Base-by-base conservation (phyloP, 1,140 invertebrate species). In the Heliconius congener region DNA sequence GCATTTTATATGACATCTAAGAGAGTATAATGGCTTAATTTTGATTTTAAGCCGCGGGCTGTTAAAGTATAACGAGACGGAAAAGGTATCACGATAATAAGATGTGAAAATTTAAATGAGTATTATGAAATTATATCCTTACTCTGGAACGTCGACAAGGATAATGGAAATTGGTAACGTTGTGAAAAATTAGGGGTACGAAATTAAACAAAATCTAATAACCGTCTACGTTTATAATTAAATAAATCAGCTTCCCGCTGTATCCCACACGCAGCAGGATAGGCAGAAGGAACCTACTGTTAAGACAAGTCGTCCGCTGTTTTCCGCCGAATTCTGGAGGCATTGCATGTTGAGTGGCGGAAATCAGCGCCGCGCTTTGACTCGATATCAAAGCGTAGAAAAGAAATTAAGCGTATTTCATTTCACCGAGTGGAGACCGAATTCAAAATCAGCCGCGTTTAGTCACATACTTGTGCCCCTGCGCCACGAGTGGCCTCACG, bases 31-130 rank as follows among this genome's bases (percentile, higher is more conserved):
- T 66, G 60, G 23, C 23, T 66, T 27, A 11, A 66, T 66, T 66
- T 60, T 60, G 57, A 60, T 23, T 60, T 27, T 66, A 27, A 66
- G 60, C 60, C 60, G 60, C 27, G 60, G 23, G 60, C 23, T 66
- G 60, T 66, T 66, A 66, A 66, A 30, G 60, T 66, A 66, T 66
- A 66, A 30, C 60, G 60, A 66, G 60, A 30, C 11, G 60, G 9
- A 27, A 27, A 66, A 11, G 11, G 60, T 66, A 66, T 66, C 27
- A 66, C 60, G 60, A 27, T 66, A 66, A 66, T 66, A 66, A 66
- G 60, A 66, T 66, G 60, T 66, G 60, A 66, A 66, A 66, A 66
- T 66, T 66, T 66, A 13, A 66, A 66, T 30, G 60, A 66, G 60
- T 23, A 66, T 66, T 27, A 66, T 66, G 30, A 30, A 30, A 66